These are phyloP conservation scores for Apaloderma vittatum DNA, from an alignment of 2,113 vertebrate species.

Conservation along the genomic window DNA sequence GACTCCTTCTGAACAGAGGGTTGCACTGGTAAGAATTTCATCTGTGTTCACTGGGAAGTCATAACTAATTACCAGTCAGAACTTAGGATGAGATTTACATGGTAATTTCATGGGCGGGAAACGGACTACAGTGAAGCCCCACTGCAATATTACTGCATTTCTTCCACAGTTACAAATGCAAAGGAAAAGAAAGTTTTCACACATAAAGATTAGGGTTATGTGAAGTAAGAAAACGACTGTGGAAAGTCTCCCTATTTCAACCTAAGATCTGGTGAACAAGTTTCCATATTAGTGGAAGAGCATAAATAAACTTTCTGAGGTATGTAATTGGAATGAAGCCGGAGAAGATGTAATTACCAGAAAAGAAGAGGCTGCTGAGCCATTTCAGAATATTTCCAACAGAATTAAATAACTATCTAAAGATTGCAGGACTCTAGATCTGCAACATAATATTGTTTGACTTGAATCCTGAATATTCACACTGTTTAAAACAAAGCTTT, in stretches of 20 bases:
- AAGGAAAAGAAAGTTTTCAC: neutral
- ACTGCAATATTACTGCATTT: neutral
- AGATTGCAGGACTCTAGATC: neutral
- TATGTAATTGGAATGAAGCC: neutral
- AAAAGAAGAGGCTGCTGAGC: neutral
- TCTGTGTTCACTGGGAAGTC: neutral
- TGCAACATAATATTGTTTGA: neutral
- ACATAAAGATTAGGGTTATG: neutral
- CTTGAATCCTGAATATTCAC: neutral
- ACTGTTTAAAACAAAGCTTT: neutral
- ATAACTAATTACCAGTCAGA: neutral
- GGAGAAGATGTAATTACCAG: neutral
- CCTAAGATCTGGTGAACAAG: neutral
- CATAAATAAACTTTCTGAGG: neutral
- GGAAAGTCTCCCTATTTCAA: neutral
- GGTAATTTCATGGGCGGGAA: neutral
- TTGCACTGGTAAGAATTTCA: neutral
- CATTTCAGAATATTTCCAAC: neutral
- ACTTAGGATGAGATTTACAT: neutral
- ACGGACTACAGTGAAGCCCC: neutral
- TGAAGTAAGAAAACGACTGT: neutral
- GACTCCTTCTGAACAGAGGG: neutral
- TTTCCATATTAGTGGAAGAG: neutral
- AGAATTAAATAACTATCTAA: neutral
- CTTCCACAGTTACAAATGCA: neutral